Conservation (phyloP, 2,113 vertebrate genomes). For the Halichoerus grypus region DNA sequence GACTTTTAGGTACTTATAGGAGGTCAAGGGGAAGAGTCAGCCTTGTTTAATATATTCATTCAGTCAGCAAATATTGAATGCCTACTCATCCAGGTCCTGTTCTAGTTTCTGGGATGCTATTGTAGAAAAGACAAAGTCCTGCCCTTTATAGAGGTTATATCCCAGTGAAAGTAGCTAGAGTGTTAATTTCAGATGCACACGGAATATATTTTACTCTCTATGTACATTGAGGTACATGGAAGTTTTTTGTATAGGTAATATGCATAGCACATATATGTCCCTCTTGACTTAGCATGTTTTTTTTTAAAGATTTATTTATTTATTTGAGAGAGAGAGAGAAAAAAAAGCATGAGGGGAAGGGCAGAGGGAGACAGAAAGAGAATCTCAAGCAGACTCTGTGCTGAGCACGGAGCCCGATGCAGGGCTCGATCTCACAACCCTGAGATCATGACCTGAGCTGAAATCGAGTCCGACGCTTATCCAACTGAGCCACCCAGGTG, state of each 20-base stretch:
- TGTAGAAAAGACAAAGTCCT: slow-evolving; percentile 17
- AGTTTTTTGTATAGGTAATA: background rate
- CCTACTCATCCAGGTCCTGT: background rate
- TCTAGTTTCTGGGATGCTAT: background rate
- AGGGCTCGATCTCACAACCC: background rate
- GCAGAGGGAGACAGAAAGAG: background rate
- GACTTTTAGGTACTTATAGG: background rate
- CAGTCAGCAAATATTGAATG: background rate
- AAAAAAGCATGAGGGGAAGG: background rate
- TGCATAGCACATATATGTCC: background rate
- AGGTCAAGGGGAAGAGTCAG: background rate
- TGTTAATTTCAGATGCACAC: background rate
- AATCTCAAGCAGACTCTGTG: background rate
- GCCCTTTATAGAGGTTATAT: background rate
- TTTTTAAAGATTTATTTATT: background rate
- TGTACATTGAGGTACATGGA: background rate
- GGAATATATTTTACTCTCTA: background rate
- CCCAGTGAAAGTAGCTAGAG: slow-evolving; percentile 1
- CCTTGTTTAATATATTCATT: background rate
- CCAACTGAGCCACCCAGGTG: background rate
- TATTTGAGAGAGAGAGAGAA: background rate
- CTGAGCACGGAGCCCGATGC: background rate
- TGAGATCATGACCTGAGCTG: background rate
- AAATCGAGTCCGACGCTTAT: background rate
- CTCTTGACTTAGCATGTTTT: background rate